Percentiles rank a stretch among this genome's conserved stretches.
Evolutionary conservation across 2,113 vertebrate species (phyloP).

Genomic region (Oriolus oriolus): DNA sequence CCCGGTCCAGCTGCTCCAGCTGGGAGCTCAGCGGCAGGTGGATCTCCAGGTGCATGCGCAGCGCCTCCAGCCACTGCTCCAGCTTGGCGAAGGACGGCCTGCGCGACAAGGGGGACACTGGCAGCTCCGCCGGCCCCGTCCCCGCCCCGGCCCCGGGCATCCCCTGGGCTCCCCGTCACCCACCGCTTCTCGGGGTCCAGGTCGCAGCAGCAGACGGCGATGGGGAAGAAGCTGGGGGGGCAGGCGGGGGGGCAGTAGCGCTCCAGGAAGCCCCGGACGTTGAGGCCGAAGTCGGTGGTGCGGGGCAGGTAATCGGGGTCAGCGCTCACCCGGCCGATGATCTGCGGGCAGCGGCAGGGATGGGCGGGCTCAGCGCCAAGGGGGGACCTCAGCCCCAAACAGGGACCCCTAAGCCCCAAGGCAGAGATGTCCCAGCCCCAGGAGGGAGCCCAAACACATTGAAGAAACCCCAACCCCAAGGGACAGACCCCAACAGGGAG

Average conservation of each 20-base stretch:
- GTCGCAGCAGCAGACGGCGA: constrained; percentile 91
- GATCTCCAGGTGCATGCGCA: constrained; percentile 91
- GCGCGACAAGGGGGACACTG: not conserved
- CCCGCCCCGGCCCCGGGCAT: not conserved
- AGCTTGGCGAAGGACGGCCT: constrained; percentile 90
- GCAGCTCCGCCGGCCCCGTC: not conserved
- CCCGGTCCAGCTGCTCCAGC: constrained; percentile 84
- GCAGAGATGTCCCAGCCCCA: not conserved
- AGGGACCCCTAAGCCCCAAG: not conserved
- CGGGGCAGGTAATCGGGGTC: constrained; percentile 96
- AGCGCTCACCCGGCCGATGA: constrained; percentile 93
- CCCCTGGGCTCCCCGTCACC: not conserved
- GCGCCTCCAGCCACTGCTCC: constrained; percentile 90
- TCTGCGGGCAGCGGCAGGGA: constrained; percentile 59
- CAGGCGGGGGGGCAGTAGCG: constrained; percentile 86
- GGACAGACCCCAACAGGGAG: not conserved
- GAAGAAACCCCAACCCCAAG: not conserved
- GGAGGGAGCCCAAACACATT: not conserved
- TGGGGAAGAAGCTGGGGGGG: constrained; percentile 89
- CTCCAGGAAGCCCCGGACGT: constrained; percentile 90
- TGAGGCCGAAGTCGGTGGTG: constrained; percentile 91
- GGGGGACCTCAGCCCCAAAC: not conserved
- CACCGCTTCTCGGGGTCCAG: constrained; percentile 94
- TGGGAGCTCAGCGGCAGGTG: constrained; percentile 84
- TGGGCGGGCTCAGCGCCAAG: rapidly evolving